phyloP scores from a whole-genome alignment of 2,113 vertebrate genomes.

The Chauna torquata region DNA sequence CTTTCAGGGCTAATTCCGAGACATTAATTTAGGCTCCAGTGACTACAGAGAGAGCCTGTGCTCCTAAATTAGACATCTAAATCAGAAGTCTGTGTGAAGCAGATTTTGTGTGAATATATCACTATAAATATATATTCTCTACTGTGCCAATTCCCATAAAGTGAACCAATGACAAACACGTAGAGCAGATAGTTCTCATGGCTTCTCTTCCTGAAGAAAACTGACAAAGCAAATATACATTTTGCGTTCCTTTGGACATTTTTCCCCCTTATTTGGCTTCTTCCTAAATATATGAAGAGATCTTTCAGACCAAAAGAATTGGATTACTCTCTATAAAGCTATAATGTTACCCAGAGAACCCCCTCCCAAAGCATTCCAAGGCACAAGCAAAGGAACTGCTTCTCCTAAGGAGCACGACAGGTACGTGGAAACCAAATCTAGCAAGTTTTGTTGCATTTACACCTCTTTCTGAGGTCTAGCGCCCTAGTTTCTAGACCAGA shows the following conservation, averaged over 20 bases:
- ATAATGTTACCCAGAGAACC: not conserved
- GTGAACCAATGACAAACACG: not conserved
- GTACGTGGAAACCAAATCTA: not conserved
- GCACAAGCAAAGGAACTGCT: not conserved
- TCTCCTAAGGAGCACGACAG: not conserved
- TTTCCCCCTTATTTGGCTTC: not conserved
- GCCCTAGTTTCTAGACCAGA: not conserved
- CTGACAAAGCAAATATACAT: not conserved
- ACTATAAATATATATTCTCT: not conserved
- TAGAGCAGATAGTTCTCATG: not conserved
- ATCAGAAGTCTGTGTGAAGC: not conserved
- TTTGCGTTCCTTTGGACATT: not conserved
- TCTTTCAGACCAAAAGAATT: not conserved
- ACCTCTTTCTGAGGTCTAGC: not conserved
- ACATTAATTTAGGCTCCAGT: not conserved
- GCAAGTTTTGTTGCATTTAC: not conserved
- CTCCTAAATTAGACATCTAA: slow-evolving; percentile 38
- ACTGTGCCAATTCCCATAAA: not conserved
- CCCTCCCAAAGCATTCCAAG: not conserved
- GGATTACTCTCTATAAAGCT: not conserved
- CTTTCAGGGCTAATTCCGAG: not conserved
- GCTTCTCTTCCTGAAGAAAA: not conserved
- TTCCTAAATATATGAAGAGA: not conserved
- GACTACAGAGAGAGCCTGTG: not conserved
- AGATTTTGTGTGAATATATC: not conserved